Conservation (phyloP, 2,113 vertebrate genomes). For the Dipodomys stephensi region DNA sequence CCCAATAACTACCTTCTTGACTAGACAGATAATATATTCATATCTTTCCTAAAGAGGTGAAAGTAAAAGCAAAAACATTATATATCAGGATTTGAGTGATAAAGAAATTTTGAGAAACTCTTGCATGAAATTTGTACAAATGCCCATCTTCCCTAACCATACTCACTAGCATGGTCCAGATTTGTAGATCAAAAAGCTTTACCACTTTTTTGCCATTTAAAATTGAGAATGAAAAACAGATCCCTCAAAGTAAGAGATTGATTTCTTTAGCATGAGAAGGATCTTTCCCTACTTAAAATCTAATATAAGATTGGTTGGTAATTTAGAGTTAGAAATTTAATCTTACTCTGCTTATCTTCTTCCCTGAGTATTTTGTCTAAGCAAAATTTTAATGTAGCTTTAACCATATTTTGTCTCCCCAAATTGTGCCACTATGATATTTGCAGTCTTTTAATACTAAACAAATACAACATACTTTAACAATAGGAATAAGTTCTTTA, state of each 20-base stretch:
- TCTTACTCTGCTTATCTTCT: slow-evolving; percentile 28
- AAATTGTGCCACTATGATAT: slow-evolving; percentile 52
- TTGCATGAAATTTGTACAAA: slow-evolving; percentile 39
- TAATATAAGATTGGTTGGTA: slow-evolving; percentile 54
- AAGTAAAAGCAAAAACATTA: slow-evolving; percentile 28
- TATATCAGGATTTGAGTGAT: slow-evolving; percentile 16
- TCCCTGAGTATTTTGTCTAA: slow-evolving; percentile 52
- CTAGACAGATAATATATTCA: background rate
- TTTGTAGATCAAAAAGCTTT: background rate
- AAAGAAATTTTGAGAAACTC: slow-evolving; percentile 15
- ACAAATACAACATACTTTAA: slow-evolving; percentile 57
- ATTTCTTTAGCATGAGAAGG: slow-evolving; percentile 39
- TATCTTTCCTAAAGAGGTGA: slow-evolving; percentile 25
- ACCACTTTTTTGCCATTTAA: slow-evolving; percentile 29
- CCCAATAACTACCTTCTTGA: slow-evolving; percentile 32
- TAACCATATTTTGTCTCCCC: slow-evolving; percentile 51
- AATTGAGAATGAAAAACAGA: slow-evolving; percentile 19
- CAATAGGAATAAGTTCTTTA: slow-evolving; percentile 61
- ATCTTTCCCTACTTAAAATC: slow-evolving; percentile 23
- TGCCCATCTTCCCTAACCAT: background rate
- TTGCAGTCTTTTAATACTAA: slow-evolving; percentile 53
- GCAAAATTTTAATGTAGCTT: slow-evolving; percentile 55
- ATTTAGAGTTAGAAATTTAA: slow-evolving; percentile 68
- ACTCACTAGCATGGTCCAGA: background rate
- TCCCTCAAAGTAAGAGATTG: background rate